Evolutionary conservation across 2,888 invertebrate genomes (phyloP).

Genomic region (Teleiodes luculella): DNA sequence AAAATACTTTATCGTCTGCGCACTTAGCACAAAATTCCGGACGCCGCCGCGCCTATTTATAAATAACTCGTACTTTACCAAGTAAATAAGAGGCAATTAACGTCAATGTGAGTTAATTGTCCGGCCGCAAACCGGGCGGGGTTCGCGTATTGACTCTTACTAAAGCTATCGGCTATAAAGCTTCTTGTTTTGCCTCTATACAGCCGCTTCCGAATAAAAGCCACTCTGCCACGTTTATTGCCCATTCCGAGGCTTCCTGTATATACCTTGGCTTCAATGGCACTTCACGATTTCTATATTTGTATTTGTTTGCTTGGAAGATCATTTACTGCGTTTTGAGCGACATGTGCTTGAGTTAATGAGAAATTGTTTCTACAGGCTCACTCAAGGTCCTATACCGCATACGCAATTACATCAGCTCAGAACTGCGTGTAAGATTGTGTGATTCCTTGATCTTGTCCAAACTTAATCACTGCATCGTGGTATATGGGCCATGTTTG

Average conservation of each 20-base stretch:
- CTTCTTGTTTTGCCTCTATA: constrained; percentile 51
- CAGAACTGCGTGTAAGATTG: no score
- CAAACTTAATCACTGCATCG: no score
- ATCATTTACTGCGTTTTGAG: no score
- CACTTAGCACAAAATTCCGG: no score
- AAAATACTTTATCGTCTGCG: no score
- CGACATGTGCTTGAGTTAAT: no score
- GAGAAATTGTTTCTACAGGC: no score
- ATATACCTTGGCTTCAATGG: constrained; percentile 17
- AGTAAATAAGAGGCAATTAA: constrained; percentile 21
- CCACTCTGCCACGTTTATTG: constrained; percentile 57
- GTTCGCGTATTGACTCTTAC: constrained; percentile 47
- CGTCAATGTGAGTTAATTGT: constrained; percentile 12
- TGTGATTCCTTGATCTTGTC: no score
- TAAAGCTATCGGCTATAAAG: constrained; percentile 43
- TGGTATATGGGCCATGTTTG: no score
- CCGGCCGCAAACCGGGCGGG: constrained; percentile 20
- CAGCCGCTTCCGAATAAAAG: constrained; percentile 63
- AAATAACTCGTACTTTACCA: neutral
- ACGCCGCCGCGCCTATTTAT: no score
- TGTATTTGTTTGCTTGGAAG: neutral
- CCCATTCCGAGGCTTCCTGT: constrained; percentile 30
- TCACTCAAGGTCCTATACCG: no score
- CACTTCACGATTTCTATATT: neutral
- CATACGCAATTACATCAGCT: no score